These are phyloP conservation scores for Leistus spinibarbis DNA, from an alignment of 2,888 invertebrate species.

Conservation along the genomic window DNA sequence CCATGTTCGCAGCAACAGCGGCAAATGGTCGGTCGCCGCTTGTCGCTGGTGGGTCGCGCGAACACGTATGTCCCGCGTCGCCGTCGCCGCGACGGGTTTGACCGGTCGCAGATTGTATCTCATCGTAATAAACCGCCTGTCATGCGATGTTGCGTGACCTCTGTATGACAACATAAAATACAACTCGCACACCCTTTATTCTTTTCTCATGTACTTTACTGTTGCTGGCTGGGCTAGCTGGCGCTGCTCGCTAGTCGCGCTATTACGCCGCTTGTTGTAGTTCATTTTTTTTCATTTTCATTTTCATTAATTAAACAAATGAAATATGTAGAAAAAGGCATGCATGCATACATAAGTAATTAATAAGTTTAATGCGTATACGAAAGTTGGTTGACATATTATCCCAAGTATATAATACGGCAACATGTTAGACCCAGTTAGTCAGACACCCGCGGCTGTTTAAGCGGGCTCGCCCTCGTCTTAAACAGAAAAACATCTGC, in stretches of 20 bases:
- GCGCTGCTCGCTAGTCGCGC: background rate
- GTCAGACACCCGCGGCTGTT: background rate
- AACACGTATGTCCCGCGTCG: constrained; percentile 41
- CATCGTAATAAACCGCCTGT: constrained; percentile 53
- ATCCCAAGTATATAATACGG: background rate
- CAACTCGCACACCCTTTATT: constrained; percentile 52
- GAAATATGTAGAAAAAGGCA: constrained; percentile 51
- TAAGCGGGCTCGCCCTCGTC: background rate
- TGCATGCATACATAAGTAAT: constrained; percentile 47
- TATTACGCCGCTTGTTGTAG: background rate
- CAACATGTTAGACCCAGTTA: background rate
- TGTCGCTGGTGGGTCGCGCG: background rate
- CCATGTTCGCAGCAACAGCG: background rate
- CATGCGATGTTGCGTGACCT: constrained; percentile 56
- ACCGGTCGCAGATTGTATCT: constrained; percentile 54
- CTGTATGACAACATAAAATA: constrained; percentile 56
- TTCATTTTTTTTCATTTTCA: constrained; percentile 47
- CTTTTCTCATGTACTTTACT: constrained; percentile 49
- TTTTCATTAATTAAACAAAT: constrained; percentile 55
- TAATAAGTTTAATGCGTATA: constrained; percentile 40
- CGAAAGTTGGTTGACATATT: constrained; percentile 4
- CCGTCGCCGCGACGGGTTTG: constrained; percentile 47
- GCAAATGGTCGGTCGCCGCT: constrained; percentile 1
- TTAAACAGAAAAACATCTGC: constrained; percentile 13
- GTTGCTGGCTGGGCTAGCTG: background rate